phyloP scores from a whole-genome alignment of 2,113 vertebrate species.

The Prunella fulvescens region DNA sequence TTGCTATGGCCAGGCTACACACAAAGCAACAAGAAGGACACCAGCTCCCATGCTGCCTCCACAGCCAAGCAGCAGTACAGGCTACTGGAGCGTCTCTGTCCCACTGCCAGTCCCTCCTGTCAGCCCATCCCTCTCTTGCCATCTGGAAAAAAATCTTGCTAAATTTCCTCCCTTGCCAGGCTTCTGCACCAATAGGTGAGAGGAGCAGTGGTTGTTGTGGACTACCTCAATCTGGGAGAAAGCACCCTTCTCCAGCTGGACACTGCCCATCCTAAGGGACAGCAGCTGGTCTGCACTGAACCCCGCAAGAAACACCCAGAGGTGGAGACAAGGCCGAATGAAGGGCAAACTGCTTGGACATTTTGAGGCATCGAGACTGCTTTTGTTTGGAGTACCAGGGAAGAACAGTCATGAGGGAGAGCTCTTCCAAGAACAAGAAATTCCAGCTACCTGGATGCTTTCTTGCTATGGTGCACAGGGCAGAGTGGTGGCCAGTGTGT shows the following conservation, averaged over 20 bases:
- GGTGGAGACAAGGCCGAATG: fast-evolving
- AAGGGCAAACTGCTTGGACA: neutral
- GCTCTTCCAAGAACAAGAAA: neutral
- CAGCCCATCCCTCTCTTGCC: neutral
- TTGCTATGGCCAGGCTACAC: neutral
- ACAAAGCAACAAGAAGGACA: neutral
- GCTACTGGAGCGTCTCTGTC: neutral
- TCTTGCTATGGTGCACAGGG: neutral
- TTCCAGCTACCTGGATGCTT: neutral
- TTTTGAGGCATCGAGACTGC: fast-evolving
- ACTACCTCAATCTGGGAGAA: neutral
- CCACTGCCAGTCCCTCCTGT: fast-evolving
- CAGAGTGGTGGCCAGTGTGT: fast-evolving
- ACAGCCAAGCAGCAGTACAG: neutral
- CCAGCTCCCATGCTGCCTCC: neutral
- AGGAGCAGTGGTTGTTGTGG: neutral
- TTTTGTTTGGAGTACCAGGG: neutral
- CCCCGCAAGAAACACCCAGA: fast-evolving
- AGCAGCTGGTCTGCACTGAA: neutral
- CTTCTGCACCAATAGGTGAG: neutral
- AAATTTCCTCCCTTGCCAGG: neutral
- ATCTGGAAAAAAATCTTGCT: neutral
- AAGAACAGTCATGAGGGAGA: neutral
- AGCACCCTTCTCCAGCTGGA: neutral
- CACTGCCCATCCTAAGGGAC: fast-evolving